phyloP scores from a whole-genome alignment of 2,113 vertebrate genomes.

The Benitochromis conjunctus region DNA sequence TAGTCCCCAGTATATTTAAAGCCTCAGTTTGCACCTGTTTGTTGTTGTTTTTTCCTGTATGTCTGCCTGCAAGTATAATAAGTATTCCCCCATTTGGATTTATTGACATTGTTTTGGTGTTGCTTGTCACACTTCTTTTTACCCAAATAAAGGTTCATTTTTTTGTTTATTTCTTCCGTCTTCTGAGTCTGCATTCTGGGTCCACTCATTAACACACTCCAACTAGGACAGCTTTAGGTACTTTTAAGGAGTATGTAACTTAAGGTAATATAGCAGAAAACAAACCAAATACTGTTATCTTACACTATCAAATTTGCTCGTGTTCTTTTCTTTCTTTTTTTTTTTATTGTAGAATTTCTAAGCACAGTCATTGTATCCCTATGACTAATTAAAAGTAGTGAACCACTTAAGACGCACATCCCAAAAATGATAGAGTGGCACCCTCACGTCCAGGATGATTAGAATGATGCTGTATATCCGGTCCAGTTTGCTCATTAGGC shows the following conservation, averaged over 20 bases:
- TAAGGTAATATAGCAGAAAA: background rate
- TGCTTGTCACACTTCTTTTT: background rate
- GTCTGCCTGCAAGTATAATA: background rate
- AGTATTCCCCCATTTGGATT: background rate
- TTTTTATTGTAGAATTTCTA: background rate
- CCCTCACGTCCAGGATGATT: background rate
- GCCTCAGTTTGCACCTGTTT: background rate
- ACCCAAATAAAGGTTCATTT: background rate
- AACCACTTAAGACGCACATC: background rate
- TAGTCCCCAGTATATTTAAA: background rate
- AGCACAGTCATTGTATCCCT: background rate
- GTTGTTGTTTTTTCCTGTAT: background rate
- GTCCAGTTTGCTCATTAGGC: background rate
- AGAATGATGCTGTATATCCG: background rate
- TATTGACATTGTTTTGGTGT: background rate
- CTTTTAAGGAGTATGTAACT: background rate
- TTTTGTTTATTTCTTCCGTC: too few species aligned
- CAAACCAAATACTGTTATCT: background rate
- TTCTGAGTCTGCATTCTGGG: too few species aligned
- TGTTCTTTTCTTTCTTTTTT: background rate
- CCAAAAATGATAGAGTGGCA: background rate
- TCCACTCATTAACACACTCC: background rate
- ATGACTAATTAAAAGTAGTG: background rate
- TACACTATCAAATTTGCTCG: background rate
- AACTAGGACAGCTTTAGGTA: background rate